Conservation (phyloP, 2,797 vertebrate genomes). For the Squalus acanthias region DNA sequence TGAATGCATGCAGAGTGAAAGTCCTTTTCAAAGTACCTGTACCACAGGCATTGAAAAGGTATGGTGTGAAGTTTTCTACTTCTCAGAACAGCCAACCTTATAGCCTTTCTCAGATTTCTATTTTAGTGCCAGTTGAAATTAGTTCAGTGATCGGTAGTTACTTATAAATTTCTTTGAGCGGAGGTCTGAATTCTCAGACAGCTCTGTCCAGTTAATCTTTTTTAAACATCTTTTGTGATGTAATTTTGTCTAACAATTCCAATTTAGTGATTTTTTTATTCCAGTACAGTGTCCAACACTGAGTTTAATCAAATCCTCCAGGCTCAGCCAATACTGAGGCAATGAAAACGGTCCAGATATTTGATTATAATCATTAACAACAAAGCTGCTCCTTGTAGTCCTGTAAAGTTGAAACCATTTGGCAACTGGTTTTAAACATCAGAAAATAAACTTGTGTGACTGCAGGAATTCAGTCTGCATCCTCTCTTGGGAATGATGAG, state of each 20-base stretch:
- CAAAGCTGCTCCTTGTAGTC: not conserved
- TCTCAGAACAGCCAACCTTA: not conserved
- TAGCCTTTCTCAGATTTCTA: not conserved
- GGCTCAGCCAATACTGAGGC: not conserved
- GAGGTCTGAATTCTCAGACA: not conserved
- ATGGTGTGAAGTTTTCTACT: not conserved
- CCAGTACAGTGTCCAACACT: not conserved
- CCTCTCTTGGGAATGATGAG: not conserved
- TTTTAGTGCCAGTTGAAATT: not conserved
- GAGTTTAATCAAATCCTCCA: not conserved
- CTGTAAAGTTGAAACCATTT: slow-evolving; percentile 28
- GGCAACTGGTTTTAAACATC: slow-evolving; percentile 20
- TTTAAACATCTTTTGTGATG: not conserved
- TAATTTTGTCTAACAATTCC: not conserved
- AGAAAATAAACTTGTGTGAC: not conserved
- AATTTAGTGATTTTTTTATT: not conserved
- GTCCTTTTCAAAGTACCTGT: not conserved
- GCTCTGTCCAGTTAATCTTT: not conserved
- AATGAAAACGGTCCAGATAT: not conserved
- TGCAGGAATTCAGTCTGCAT: slow-evolving; percentile 9
- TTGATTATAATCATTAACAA: slow-evolving; percentile 7
- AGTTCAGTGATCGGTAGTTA: not conserved
- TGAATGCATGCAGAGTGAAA: not conserved
- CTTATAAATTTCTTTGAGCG: not conserved
- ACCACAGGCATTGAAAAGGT: not conserved